phyloP scores from a whole-genome alignment of 2,113 vertebrate species.

The Puntigrus tetrazona region DNA sequence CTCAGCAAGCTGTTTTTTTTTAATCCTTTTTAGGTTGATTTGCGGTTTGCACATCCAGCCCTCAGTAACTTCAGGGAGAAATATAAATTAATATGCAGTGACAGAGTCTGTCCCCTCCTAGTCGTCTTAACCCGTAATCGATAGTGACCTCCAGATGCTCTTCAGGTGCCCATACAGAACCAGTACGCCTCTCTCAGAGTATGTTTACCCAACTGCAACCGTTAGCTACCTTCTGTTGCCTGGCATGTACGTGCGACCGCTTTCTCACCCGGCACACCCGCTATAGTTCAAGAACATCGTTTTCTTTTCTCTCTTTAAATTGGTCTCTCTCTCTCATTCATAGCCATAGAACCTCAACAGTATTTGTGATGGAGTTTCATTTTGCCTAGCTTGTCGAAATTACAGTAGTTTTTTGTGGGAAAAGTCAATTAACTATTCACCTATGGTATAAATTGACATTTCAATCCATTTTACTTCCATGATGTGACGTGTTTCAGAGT shows the following conservation, averaged over 20 bases:
- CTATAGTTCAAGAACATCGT: background rate
- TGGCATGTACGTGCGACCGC: conserved; percentile 48
- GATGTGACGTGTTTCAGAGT: background rate
- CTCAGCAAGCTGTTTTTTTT: conserved; percentile 28
- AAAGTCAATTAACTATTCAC: background rate
- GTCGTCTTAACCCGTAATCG: conserved; percentile 52
- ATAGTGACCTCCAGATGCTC: conserved; percentile 72
- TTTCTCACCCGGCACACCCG: background rate
- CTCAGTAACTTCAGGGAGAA: conserved; percentile 73
- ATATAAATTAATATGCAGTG: conserved; percentile 73
- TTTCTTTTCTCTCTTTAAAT: background rate
- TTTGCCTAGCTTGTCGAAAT: background rate
- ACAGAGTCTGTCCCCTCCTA: conserved; percentile 61
- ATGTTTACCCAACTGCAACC: conserved; percentile 68
- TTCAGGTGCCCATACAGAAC: conserved; percentile 76
- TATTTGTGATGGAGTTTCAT: conserved; percentile 34
- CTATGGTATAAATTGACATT: background rate
- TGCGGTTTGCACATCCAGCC: conserved; percentile 63
- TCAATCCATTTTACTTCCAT: background rate
- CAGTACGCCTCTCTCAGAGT: conserved; percentile 70
- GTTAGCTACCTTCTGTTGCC: conserved; percentile 72
- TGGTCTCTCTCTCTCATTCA: background rate
- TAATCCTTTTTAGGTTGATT: conserved; percentile 37
- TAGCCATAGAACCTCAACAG: conserved; percentile 49
- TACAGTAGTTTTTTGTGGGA: background rate